A percentile compares a stretch with the other conserved stretches of the same genome.
These are phyloP conservation scores for Spheniscus mendiculus DNA, from an alignment of 2,113 vertebrate species.

Conservation along the genomic window DNA sequence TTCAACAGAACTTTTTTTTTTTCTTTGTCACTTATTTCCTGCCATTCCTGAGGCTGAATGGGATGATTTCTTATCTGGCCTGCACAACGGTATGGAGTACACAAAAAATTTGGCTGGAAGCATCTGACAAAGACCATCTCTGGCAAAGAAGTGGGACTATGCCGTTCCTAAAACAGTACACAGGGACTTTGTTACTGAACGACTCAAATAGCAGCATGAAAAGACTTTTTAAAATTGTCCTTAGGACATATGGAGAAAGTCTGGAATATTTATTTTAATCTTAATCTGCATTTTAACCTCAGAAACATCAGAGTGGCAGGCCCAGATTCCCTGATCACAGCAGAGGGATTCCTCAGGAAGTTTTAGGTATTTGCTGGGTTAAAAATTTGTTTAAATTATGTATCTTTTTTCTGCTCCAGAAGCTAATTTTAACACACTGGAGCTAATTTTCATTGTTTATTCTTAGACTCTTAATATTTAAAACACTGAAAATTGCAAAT, in stretches of 20 bases:
- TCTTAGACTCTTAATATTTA: neutral
- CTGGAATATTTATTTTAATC: neutral
- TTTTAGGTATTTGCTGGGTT: neutral
- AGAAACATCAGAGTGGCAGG: neutral
- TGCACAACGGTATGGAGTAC: neutral
- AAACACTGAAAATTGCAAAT: neutral
- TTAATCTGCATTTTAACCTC: neutral
- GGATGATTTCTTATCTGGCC: neutral
- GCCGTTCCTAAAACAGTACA: neutral
- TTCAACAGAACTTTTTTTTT: neutral
- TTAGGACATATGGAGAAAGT: neutral
- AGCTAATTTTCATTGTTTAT: neutral
- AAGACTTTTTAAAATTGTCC: neutral
- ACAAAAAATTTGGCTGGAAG: neutral
- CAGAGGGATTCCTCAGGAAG: neutral
- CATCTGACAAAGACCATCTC: neutral
- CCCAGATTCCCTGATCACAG: neutral
- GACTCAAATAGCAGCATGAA: neutral
- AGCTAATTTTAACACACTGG: neutral
- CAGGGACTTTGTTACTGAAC: neutral
- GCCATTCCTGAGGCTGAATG: neutral
- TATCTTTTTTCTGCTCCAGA: neutral
- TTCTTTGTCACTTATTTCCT: neutral
- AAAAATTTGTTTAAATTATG: neutral
- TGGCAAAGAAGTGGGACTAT: neutral